Evolutionary conservation across 2,113 vertebrate genomes (phyloP).

Genomic region (Tyrannus savana): DNA sequence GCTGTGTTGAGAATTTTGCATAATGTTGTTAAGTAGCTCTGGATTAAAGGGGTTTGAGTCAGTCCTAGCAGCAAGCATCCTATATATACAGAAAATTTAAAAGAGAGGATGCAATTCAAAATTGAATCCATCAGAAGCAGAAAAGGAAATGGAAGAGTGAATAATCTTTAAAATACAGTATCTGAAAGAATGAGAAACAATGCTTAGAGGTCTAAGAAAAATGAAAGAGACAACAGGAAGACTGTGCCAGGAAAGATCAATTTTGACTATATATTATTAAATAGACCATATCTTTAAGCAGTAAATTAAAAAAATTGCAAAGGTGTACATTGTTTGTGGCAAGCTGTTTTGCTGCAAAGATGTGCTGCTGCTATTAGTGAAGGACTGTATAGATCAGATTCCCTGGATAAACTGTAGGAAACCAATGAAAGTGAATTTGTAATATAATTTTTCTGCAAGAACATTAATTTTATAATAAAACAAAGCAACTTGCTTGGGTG

Average conservation of each 20-base stretch:
- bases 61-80: background rate
- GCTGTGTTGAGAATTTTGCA: background rate
- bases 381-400: background rate
- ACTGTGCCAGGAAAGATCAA: background rate
- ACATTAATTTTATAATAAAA: background rate
- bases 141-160: background rate
- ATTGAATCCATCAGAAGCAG: background rate
- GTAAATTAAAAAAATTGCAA: background rate
- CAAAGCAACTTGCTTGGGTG: background rate
- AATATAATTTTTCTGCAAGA: background rate
- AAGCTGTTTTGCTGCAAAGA: background rate
- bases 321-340: background rate
- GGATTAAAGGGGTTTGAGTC: background rate
- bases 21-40: background rate
- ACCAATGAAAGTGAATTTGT: background rate
- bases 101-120: background rate
- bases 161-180: background rate
- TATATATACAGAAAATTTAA: background rate
- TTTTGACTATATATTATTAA: background rate
- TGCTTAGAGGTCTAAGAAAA: background rate
- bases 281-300: background rate
- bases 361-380: background rate
- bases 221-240: background rate
- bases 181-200: background rate
- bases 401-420: background rate